Conservation (phyloP, 2,113 vertebrate species). For the Deroptyus accipitrinus region DNA sequence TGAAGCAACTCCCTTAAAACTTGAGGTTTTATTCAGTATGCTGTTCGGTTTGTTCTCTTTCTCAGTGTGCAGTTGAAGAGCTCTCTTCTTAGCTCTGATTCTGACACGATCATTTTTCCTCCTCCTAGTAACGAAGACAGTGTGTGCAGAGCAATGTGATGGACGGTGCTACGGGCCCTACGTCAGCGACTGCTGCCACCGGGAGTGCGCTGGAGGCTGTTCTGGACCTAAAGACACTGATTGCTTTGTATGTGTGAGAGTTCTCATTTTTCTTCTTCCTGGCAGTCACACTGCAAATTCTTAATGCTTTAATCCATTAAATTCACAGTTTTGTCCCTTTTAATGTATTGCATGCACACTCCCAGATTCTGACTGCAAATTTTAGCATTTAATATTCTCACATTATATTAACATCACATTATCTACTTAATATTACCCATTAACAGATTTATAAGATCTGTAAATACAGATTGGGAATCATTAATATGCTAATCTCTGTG, state of each 20-base stretch:
- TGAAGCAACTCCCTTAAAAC: not conserved
- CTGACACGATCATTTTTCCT: not conserved
- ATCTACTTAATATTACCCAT: constrained; percentile 30
- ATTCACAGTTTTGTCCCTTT: not conserved
- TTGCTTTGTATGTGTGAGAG: constrained; percentile 86
- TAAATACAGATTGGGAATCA: constrained; percentile 38
- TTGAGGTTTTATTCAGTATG: rapidly evolving
- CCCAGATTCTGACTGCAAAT: not conserved
- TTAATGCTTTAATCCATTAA: not conserved
- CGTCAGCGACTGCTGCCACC: constrained; percentile 95
- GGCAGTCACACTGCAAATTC: not conserved
- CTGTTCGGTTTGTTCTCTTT: not conserved
- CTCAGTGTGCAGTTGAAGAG: no score
- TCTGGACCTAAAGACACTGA: constrained; percentile 95
- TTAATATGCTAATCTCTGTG: constrained; percentile 49
- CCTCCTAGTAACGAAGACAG: constrained; percentile 89
- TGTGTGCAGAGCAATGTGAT: constrained; percentile 96
- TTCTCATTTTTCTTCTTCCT: not conserved
- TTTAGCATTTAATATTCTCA: constrained; percentile 29
- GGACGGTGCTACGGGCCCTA: constrained; percentile 94
- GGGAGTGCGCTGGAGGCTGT: constrained; percentile 95
- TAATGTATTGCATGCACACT: not conserved
- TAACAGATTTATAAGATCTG: constrained; percentile 55
- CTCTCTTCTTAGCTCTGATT: not conserved
- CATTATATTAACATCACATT: constrained; percentile 26